Conservation (phyloP, 30 jellyfish, hydroid and myxozoan genomes). For the Aurelia coerulea region DNA sequence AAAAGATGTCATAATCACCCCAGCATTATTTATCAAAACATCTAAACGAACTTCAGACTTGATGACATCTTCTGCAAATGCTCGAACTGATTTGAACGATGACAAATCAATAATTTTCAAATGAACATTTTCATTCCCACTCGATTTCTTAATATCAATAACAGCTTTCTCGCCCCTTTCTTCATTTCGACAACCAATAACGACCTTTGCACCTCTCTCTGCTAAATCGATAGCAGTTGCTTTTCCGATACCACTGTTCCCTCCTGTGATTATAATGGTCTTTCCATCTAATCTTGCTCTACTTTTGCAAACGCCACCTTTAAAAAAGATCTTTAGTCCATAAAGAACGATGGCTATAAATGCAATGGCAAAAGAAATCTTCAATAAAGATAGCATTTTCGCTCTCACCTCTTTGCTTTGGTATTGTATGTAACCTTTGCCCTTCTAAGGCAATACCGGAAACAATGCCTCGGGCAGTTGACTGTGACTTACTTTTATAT, state of each 20-base stretch:
- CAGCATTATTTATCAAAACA: conserved; percentile 97
- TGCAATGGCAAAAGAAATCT: background rate
- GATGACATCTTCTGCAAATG: conserved; percentile 69
- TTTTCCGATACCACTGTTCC: conserved; percentile 90
- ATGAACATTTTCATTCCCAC: conserved; percentile 61
- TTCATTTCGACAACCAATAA: conserved; percentile 81
- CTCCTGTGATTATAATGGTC: conserved; percentile 92
- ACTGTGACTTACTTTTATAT: too few relatives aligned
- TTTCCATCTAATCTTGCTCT: conserved; percentile 89
- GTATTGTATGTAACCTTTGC: too few relatives aligned
- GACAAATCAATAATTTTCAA: conserved; percentile 73
- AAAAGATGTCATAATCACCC: conserved; percentile 70
- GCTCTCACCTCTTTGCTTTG: too few relatives aligned
- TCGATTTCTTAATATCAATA: conserved; percentile 59
- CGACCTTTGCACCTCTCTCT: conserved; percentile 94
- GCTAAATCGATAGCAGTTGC: conserved; percentile 92
- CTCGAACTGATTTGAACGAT: conserved; percentile 81
- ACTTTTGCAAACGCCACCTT: conserved; percentile 81
- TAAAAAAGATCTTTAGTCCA: conserved; percentile 38
- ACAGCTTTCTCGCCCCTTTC: conserved; percentile 79
- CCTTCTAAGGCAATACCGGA: too few relatives aligned
- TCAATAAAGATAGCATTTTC: background rate
- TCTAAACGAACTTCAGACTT: conserved; percentile 64
- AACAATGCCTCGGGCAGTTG: too few relatives aligned
- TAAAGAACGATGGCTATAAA: background rate